Base-by-base conservation (phyloP, 2,888 invertebrate species). In the Allolobophora icterica region DNA sequence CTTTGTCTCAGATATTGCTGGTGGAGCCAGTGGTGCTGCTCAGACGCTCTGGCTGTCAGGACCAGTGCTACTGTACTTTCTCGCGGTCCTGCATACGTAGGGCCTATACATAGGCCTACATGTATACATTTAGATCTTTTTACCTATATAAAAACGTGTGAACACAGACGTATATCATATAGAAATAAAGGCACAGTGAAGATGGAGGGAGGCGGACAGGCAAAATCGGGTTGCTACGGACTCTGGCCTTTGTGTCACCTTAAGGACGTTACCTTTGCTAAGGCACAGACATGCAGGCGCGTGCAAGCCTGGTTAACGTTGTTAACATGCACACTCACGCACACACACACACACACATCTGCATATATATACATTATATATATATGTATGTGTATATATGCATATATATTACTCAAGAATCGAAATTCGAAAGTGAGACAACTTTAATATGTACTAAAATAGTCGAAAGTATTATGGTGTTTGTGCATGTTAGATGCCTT, bases 191-290 rank as follows among this genome's bases (percentile, higher is more conserved):
- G 24, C 21, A 21, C 33, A 34, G 34, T 8, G 15, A 33, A 87
- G 87, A 87, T 8, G n/a, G 34, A 87, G 4, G 38, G 87, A 87
- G 87, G 71, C 71, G n/a, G 71, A 30, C 71, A 71, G n/a, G 11
- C 71, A 71, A 71, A 71, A 71, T 52, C 17, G 11, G 71, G 71
- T n/a, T n/a, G 30, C n/a, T 11, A 71, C 30, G 71, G 71, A 71
- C 71, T 71, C 71, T 71, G 71, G 11, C 6, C 71, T 30, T n/a
- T 71, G 71, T 3, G 8, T 71, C n/a, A 71, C 71, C 71, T 71
- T 71, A 71, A n/a, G 71, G 71, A n/a, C 71, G n/a, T 71, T 30
- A 71, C 71, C n/a, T 71, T n/a, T 71, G n/a, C n/a, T n/a, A 71
- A 71, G 71, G n/a, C 30, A 8, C 8, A 30, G 30, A 71, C 71